phyloP scores from a whole-genome alignment of 2,888 invertebrate genomes.

The Dicyrtomina minuta region DNA sequence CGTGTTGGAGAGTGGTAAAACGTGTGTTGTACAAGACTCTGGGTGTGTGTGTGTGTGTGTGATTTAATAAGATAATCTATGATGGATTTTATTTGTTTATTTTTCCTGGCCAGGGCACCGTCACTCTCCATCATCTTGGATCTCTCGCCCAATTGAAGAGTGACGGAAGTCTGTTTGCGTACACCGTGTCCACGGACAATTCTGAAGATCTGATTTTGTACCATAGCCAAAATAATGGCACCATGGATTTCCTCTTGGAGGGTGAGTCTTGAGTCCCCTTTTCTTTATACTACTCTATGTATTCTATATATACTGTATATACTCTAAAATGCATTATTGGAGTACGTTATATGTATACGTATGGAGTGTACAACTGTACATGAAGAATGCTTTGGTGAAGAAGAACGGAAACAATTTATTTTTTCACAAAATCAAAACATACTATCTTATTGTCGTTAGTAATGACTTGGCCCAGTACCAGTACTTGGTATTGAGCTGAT shows the following conservation, averaged over 20 bases:
- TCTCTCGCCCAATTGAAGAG: constrained; percentile 33
- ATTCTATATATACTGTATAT: background rate
- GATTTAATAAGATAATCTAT: background rate
- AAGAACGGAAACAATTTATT: too few relatives aligned
- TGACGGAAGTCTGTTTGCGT: constrained; percentile 40
- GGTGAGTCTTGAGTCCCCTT: constrained; percentile 34
- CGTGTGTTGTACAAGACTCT: background rate
- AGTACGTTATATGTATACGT: background rate
- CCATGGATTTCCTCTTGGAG: constrained; percentile 47
- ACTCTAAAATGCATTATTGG: background rate
- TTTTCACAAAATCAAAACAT: too few relatives aligned
- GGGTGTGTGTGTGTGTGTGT: background rate
- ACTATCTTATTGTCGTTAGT: too few relatives aligned
- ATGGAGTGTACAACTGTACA: background rate
- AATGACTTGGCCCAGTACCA: too few relatives aligned
- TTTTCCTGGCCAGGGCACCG: constrained; percentile 6
- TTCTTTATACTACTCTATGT: background rate
- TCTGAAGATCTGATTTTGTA: constrained; percentile 47
- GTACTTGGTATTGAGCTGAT: too few relatives aligned
- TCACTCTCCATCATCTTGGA: constrained; percentile 32
- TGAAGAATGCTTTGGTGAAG: too few relatives aligned
- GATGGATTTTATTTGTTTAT: constrained; percentile 22
- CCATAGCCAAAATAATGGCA: constrained; percentile 39
- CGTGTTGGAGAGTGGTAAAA: constrained; percentile 1
- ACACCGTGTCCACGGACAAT: constrained; percentile 41